A percentile compares a stretch with the other conserved stretches of the same genome.
phyloP scores from a whole-genome alignment of 2,888 invertebrate species.

The Sinelater perroti region DNA sequence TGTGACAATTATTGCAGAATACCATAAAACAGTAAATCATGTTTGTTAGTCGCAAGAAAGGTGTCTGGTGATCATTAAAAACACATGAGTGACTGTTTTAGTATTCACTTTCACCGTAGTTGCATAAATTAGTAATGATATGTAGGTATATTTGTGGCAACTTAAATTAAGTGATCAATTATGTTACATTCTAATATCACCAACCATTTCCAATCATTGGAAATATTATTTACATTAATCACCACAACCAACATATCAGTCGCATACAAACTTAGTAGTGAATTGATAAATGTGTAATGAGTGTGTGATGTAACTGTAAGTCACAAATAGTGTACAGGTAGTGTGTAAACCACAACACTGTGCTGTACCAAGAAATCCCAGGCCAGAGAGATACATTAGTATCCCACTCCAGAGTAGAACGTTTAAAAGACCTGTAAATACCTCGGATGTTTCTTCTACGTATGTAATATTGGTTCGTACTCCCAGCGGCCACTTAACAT shows the following conservation, averaged over 20 bases:
- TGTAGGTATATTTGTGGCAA: conserved; percentile 9
- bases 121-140: conserved; percentile 3
- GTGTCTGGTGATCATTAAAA: background rate
- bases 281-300: conserved; percentile 18
- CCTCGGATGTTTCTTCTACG: conserved; percentile 93
- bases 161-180: background rate
- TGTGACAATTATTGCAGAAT: conserved; percentile 10
- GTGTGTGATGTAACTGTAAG: conserved; percentile 22
- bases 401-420: conserved; percentile 49
- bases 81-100: conserved; percentile 3
- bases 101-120: conserved; percentile 12
- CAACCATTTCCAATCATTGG: background rate
- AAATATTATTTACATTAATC: conserved; percentile 6
- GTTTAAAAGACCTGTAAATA: conserved; percentile 58
- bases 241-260: conserved; percentile 17
- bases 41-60: background rate
- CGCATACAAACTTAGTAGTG: conserved; percentile 16
- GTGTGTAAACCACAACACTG: conserved; percentile 31
- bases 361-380: conserved; percentile 46
- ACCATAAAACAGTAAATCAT: conserved; percentile 8
- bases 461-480: conserved; percentile 94
- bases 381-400: conserved; percentile 55
- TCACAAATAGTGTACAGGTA: conserved; percentile 34
- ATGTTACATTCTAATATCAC: conserved; percentile 1
- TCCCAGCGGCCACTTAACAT: conserved; percentile 96